Conservation (phyloP, 2,797 vertebrate species). For the Pterois miles region DNA sequence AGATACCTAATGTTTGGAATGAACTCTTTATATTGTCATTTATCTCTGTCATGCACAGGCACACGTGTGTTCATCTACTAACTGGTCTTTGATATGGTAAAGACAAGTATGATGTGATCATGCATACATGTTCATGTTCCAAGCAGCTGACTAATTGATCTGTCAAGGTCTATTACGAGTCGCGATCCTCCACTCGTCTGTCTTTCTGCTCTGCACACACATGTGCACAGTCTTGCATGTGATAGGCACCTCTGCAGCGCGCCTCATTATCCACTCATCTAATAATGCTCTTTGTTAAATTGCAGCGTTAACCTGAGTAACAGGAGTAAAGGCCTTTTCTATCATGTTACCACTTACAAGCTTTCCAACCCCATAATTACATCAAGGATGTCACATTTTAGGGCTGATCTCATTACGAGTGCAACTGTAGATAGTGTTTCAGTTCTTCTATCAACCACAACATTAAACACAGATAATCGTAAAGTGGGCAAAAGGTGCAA, state of each 20-base stretch:
- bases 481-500: slow-evolving; percentile 2
- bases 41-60: not conserved
- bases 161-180: slow-evolving; percentile 66
- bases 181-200: slow-evolving; percentile 42
- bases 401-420: slow-evolving; percentile 34
- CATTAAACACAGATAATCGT: not conserved
- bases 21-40: not conserved
- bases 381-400: slow-evolving; percentile 47
- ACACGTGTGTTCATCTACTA: not conserved
- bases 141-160: slow-evolving; percentile 61
- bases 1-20: not conserved
- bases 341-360: slow-evolving; percentile 48
- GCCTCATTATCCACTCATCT: slow-evolving; percentile 67
- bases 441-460: slow-evolving; percentile 18
- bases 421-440: slow-evolving; percentile 33
- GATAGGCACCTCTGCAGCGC: slow-evolving; percentile 48
- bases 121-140: slow-evolving; percentile 52
- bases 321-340: slow-evolving; percentile 48
- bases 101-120: slow-evolving; percentile 53
- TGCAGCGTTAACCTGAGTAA: slow-evolving; percentile 58
- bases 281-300: slow-evolving; percentile 71
- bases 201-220: not conserved
- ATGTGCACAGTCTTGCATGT: not conserved
- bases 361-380: slow-evolving; percentile 59
- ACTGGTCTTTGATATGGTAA: slow-evolving; percentile 30